Evolutionary conservation across 2,797 vertebrate genomes (phyloP).

Genomic region (Discoglossus pictus): DNA sequence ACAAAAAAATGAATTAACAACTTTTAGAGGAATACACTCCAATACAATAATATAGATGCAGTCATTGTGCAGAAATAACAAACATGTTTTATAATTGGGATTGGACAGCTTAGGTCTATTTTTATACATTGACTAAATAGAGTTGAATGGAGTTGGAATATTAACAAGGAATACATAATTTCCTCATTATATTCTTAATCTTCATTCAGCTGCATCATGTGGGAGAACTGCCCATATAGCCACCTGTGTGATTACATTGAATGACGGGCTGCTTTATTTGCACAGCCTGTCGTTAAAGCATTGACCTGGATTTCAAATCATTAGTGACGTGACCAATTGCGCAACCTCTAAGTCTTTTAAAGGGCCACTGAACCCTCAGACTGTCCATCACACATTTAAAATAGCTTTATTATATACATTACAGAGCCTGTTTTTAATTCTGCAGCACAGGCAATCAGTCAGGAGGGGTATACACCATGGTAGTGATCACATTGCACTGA

Average conservation of each 20-base stretch:
- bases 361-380: too few relatives aligned
- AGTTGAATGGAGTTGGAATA: constrained; percentile 1
- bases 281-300: not conserved
- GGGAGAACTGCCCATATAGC: not conserved
- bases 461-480: too few relatives aligned
- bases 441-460: too few relatives aligned
- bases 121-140: not conserved
- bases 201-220: not conserved
- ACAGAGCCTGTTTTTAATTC: too few relatives aligned
- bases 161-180: not conserved
- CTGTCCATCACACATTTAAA: too few relatives aligned
- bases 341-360: too few relatives aligned
- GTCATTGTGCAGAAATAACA: too few relatives aligned
- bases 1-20: too few relatives aligned
- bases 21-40: too few relatives aligned
- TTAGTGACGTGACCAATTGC: not conserved
- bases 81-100: constrained; percentile 9
- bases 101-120: constrained; percentile 5
- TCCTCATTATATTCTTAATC: constrained; percentile 4
- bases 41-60: too few relatives aligned
- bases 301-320: not conserved
- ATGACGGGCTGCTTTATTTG: not conserved
- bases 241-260: constrained; percentile 2
- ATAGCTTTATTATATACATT: too few relatives aligned
- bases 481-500: too few relatives aligned